Evolutionary conservation across 1,140 invertebrate species (phyloP), one percentile per base, ranked within the genome.

Genomic region (Drosophila yakuba): DNA sequence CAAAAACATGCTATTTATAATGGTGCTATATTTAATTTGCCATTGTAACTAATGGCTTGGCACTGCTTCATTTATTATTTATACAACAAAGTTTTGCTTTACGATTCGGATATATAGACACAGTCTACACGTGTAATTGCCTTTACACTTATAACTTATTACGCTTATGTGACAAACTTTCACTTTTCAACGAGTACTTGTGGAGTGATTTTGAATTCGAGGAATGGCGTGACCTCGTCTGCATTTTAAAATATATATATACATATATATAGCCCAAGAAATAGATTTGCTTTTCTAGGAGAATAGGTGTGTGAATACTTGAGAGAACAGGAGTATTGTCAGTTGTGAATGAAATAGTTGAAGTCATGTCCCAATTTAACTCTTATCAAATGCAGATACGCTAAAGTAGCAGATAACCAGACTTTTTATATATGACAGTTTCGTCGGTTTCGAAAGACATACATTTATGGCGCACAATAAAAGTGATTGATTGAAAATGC

Each of bases 361-460:
- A 74, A 43, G 58, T 74, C 72, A 74, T 74, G 35, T 55, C 72
- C 58, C 44, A 74, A 64, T 52, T 74, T 74, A 74, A 39, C 39
- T 15, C 66, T 71, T 72, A 72, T 72, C 68, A 35, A n/a, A 14
- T 15, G 23, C 8, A 51, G 64, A 59, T 71, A 72, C 14, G 15
- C 23, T 0, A 15, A 32, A 44, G 12, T 32, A 17, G 7, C 38
- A 58, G 64, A 72, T 72, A 72, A 71, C 25, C n/a, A 43, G 39
- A 38, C n/a, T 48, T 36, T 35, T 64, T 51, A 25, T 68, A 61
- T 45, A 45, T 60, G 32, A 47, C 57, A 25, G 41, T 47, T 63
- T 32, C 28, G 17, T 20, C 10, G 28, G 15, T 67, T 41, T 50
- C 38, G 11, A 66, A 54, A 67, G 14, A 32, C 39, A 36, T 55